These are phyloP conservation scores for Bradysia coprophila DNA, from an alignment of 1,140 invertebrate genomes.

Conservation along the genomic window DNA sequence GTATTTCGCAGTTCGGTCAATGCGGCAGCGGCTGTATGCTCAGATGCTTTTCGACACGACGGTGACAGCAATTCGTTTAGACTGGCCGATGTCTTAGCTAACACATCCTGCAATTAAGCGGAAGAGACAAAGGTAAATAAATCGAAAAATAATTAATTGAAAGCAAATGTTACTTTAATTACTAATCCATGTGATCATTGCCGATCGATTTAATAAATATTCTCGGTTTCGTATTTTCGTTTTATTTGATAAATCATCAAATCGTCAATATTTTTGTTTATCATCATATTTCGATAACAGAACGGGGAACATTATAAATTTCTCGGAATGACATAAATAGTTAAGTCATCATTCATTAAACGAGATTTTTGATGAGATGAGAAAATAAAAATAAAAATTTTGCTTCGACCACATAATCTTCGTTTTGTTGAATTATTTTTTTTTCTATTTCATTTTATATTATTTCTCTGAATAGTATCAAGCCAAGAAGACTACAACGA, in stretches of 20 bases:
- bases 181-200: neutral
- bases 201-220: too few relatives aligned
- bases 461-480: too few relatives aligned
- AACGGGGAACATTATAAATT: too few relatives aligned
- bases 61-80: constrained; percentile 8
- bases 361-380: neutral
- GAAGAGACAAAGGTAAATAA: neutral
- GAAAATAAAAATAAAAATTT: neutral
- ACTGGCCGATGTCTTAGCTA: constrained; percentile 2
- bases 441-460: too few relatives aligned
- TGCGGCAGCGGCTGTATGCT: constrained; percentile 21
- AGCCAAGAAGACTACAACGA: too few relatives aligned
- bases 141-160: neutral
- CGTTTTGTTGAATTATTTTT: too few relatives aligned
- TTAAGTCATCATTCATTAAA: neutral
- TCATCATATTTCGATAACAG: neutral
- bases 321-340: neutral
- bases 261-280: neutral
- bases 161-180: neutral
- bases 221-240: too few relatives aligned
- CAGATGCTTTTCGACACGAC: constrained; percentile 7
- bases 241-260: neutral
- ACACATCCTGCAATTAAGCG: constrained; percentile 5
- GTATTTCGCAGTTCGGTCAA: constrained; percentile 20
- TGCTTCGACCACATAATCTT: too few relatives aligned